Evolutionary conservation across 2,797 vertebrate genomes (phyloP).

Genomic region (Eupleurogrammus muticus): DNA sequence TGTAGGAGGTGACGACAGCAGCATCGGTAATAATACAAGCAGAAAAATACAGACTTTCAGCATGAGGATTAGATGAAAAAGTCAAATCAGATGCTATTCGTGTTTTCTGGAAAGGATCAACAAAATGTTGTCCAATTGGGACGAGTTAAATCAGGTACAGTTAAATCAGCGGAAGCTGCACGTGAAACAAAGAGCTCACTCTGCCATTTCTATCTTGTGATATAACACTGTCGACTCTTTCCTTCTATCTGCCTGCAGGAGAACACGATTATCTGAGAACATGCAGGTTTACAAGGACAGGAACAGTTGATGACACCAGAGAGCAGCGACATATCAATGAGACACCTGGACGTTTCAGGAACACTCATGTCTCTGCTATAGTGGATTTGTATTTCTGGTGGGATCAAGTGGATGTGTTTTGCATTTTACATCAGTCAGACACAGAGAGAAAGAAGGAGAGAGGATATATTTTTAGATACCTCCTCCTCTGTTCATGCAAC

Average conservation of each 20-base stretch:
- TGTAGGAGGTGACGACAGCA: constrained; percentile 61
- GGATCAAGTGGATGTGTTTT: neutral
- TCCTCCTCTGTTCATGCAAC: constrained; percentile 19
- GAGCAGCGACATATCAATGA: neutral
- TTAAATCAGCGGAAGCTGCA: neutral
- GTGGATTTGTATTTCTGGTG: neutral
- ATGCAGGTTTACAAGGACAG: neutral
- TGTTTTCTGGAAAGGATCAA: neutral
- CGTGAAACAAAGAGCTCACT: constrained; percentile 6
- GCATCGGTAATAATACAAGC: constrained; percentile 42
- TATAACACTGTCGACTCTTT: neutral
- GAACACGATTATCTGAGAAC: neutral
- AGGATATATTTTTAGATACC: constrained; percentile 46
- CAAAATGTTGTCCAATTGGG: too few species aligned
- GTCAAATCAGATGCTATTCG: constrained; percentile 1
- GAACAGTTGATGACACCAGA: neutral
- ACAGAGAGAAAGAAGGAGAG: constrained; percentile 3
- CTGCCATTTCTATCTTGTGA: too few species aligned
- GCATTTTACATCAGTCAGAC: constrained; percentile 25
- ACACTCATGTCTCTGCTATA: neutral
- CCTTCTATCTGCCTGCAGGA: neutral
- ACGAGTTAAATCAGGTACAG: neutral
- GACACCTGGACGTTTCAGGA: neutral
- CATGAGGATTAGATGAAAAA: constrained; percentile 13
- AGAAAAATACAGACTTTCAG: constrained; percentile 44